A percentile compares a stretch with the other conserved stretches of the same genome.
Conservation (phyloP, 2,888 invertebrate genomes). For the Epiblema foenella region DNA sequence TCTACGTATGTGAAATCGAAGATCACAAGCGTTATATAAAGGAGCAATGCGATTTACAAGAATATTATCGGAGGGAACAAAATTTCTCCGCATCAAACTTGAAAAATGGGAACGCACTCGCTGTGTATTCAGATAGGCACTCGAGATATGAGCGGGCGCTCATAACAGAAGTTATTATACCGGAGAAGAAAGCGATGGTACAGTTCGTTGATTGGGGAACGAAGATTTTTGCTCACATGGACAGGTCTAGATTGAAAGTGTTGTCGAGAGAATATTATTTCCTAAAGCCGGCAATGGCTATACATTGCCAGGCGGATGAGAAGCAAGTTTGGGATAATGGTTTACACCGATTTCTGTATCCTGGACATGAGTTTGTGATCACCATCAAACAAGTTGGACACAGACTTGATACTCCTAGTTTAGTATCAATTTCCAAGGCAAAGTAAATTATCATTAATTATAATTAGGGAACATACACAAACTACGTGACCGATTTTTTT, state of each 20-base stretch:
- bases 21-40: constrained; percentile 50
- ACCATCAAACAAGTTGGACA: constrained; percentile 46
- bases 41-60: constrained; percentile 48
- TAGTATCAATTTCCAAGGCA: constrained; percentile 7
- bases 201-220: constrained; percentile 55
- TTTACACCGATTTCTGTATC: constrained; percentile 42
- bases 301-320: constrained; percentile 47
- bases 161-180: constrained; percentile 47
- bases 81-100: constrained; percentile 46
- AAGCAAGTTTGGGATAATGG: constrained; percentile 44
- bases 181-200: constrained; percentile 46
- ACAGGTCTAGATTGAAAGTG: constrained; percentile 47
- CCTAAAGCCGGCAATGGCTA: constrained; percentile 45
- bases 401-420: constrained; percentile 46
- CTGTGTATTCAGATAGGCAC: constrained; percentile 42
- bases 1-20: constrained; percentile 52
- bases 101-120: constrained; percentile 47
- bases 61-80: constrained; percentile 45
- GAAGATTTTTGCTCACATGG: constrained; percentile 45
- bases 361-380: constrained; percentile 49
- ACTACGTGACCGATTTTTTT: too few species aligned
- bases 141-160: constrained; percentile 52
- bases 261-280: constrained; percentile 46
- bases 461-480: too few species aligned
- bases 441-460: too few species aligned